Evolutionary conservation across 2,888 invertebrate species (phyloP).

Genomic region (Drosophila lutescens): DNA sequence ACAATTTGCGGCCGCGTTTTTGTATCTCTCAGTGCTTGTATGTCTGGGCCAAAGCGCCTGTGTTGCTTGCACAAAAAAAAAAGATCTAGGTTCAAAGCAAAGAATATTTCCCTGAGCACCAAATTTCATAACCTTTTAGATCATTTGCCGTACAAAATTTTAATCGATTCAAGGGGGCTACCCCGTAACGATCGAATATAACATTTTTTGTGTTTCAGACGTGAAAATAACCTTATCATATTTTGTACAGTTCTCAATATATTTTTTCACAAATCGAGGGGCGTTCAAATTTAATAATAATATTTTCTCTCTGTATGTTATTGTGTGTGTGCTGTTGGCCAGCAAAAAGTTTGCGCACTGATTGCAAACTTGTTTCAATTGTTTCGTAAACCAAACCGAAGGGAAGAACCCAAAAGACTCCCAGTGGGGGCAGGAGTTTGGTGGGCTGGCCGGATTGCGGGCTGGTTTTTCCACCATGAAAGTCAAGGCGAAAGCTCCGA

Average conservation of each 20-base stretch:
- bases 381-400: conserved; percentile 59
- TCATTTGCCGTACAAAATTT: neutral
- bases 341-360: conserved; percentile 73
- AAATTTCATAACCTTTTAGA: too few species aligned
- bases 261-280: too few species aligned
- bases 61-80: conserved; percentile 10
- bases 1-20: conserved; percentile 71
- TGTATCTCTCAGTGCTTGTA: conserved; percentile 61
- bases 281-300: neutral
- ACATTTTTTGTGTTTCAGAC: neutral
- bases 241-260: too few species aligned
- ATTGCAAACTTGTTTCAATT: conserved; percentile 78
- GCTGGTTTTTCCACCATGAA: conserved; percentile 46
- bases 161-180: neutral
- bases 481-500: conserved; percentile 56
- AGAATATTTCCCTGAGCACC: too few species aligned
- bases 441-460: conserved; percentile 12
- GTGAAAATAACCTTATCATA: neutral
- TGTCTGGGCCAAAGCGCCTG: conserved; percentile 28
- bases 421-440: conserved; percentile 1
- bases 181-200: neutral
- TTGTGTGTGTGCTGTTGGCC: conserved; percentile 32
- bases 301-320: conserved; percentile 13
- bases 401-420: conserved; percentile 21
- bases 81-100: too few species aligned